Evolutionary conservation across 2,113 vertebrate genomes (phyloP), one percentile per base, ranked within the genome.

Genomic region (Xyliphius kryptos): DNA sequence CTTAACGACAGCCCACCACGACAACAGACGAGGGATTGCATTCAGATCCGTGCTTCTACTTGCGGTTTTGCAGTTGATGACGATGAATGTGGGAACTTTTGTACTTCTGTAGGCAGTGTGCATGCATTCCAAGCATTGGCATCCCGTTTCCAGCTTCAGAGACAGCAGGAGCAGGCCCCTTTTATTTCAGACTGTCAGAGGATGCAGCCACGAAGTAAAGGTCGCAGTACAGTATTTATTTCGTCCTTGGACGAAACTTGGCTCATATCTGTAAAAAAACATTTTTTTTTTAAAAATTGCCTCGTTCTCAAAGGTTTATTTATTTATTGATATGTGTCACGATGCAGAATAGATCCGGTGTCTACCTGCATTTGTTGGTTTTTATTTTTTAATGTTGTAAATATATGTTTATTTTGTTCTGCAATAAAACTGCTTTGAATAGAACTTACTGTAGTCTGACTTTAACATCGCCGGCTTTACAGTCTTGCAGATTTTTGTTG

Each of bases 251-350:
- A 76, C 67, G 21, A 15, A 70, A 73, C 74, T 82, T 80, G 84
- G 73, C 79, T 83, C 76, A 72, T 70, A 70, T 72, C 76, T 88
- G 81, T 83, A 74, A 80, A 80, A 74, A 72, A 64, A 67, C 80
- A 61, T 63, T 40, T 69, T 53, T 40, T 67, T 66, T n/a, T n/a
- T n/a, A n/a, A n/a, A n/a, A n/a, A n/a, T n/a, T 62, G 56, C 56
- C 51, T 64, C 36, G 61, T 84, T 83, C 77, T 72, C 85, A 79
- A 88, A 74, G 80, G 85, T 85, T 67, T 97, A 97, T 98, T 98
- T 97, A 98, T 98, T 98, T 95, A 91, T 90, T 91, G 87, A 88
- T 89, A 85, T 88, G 82, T 86, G 86, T 88, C 90, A 89, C 83
- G 89, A 91, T 91, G 90, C 89, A 91, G 70, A 86, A 89, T 87